Evolutionary conservation across 2,888 invertebrate genomes (phyloP).

Genomic region (Timandra comae): DNA sequence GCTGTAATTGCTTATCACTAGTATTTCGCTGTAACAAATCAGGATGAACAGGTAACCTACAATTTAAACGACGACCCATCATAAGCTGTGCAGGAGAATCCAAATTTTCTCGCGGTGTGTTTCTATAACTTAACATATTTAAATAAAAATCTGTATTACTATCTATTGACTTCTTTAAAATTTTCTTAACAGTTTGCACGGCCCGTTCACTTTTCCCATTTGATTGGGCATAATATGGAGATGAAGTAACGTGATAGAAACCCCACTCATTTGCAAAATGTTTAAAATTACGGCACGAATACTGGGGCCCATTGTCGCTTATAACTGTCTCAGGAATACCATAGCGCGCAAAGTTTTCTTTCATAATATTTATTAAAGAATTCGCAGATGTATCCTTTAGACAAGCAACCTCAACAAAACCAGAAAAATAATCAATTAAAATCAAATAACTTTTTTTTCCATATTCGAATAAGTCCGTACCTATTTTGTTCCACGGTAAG

Average conservation of each 20-base stretch:
- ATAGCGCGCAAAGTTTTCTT: constrained; percentile 8
- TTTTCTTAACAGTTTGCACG: not conserved
- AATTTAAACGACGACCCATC: constrained; percentile 11
- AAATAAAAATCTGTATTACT: not conserved
- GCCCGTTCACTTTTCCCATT: constrained; percentile 1
- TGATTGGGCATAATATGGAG: constrained; percentile 1
- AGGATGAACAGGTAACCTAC: constrained; percentile 5
- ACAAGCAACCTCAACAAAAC: constrained; percentile 12
- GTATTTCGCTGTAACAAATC: not conserved
- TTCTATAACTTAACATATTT: constrained; percentile 2
- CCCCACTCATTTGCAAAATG: constrained; percentile 1
- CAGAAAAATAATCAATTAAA: constrained; percentile 18
- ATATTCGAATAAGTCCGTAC: constrained; percentile 16
- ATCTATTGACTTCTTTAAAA: not conserved
- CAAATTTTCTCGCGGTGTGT: constrained; percentile 12
- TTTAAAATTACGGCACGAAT: constrained; percentile 4
- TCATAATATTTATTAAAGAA: constrained; percentile 8
- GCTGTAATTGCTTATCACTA: not conserved
- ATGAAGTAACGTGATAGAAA: constrained; percentile 1
- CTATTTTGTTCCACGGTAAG: constrained; percentile 16
- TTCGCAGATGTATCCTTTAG: not conserved
- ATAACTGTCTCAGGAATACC: constrained; percentile 12
- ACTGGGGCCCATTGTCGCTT: constrained; percentile 13
- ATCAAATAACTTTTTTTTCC: constrained; percentile 12
- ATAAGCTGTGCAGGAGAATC: constrained; percentile 15